phyloP scores from a whole-genome alignment of 2,888 invertebrate genomes.

The Lobophora halterata region DNA sequence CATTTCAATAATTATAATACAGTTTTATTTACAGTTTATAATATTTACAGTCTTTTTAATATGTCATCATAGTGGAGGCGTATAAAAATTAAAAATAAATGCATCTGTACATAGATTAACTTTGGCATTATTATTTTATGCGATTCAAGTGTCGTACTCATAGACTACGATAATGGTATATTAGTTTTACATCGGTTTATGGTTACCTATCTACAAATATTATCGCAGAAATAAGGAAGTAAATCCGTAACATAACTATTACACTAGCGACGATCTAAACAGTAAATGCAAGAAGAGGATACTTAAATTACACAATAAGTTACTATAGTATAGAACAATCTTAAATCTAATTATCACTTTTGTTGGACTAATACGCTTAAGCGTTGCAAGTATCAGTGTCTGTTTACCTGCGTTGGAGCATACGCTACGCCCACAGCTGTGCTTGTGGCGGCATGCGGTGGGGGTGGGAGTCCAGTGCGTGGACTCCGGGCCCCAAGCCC shows the following conservation, averaged over 20 bases:
- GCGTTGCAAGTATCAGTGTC: slow-evolving; percentile 71
- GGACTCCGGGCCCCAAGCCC: slow-evolving; percentile 66
- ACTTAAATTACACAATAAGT: slow-evolving; percentile 61
- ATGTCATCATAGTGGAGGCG: slow-evolving; percentile 47
- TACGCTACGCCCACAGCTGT: slow-evolving; percentile 90
- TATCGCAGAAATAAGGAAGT: slow-evolving; percentile 77
- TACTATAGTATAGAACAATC: slow-evolving; percentile 54
- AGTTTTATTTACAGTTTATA: slow-evolving; percentile 66
- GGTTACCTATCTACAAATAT: slow-evolving; percentile 53
- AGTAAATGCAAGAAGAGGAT: slow-evolving; percentile 56
- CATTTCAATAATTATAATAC: slow-evolving; percentile 64
- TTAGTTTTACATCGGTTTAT: slow-evolving; percentile 56
- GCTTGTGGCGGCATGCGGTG: slow-evolving; percentile 83
- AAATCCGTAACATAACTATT: slow-evolving; percentile 56
- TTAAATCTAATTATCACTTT: slow-evolving; percentile 73
- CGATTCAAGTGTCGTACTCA: slow-evolving; percentile 38
- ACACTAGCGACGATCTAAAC: slow-evolving; percentile 55
- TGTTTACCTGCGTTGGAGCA: slow-evolving; percentile 84
- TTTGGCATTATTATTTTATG: slow-evolving; percentile 69
- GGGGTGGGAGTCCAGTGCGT: slow-evolving; percentile 66
- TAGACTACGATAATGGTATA: slow-evolving; percentile 34
- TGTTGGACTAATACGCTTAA: slow-evolving; percentile 79
- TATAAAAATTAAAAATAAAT: slow-evolving; percentile 63
- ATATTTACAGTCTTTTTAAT: slow-evolving; percentile 68
- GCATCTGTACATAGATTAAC: slow-evolving; percentile 75